Base-by-base conservation (phyloP, 2,888 invertebrate species). In the Brachypalpus laphriformis region DNA sequence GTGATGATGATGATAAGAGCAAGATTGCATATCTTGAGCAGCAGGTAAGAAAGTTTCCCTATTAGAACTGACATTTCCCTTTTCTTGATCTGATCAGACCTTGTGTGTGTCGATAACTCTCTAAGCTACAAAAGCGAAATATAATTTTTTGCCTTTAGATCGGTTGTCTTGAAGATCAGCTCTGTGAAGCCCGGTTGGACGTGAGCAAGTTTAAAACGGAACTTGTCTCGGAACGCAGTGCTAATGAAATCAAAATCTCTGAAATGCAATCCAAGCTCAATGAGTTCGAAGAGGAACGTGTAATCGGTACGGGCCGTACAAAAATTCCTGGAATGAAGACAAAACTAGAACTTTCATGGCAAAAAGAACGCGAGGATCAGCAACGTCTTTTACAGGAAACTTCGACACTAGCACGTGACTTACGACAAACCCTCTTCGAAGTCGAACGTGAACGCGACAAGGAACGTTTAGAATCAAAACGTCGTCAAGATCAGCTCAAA, bases 301-400 rank as follows among this genome's bases (percentile, higher is more conserved):
- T 97, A 66, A 93, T 98, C 28, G 95, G 95, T 14, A 96, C 96
- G 25, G 97, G 98, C 0, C 93, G 98, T 82, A 96, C 97, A 0
- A 96, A 97, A 89, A 95, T 97, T 86, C 96, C 97, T 0, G 98
- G 97, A 3, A 93, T 97, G 88, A 95, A 96, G 89, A 97, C 98
- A 1, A 95, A 96, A 66, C 95, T 98, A 94, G 98, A 98, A 90
- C 93, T 98, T 14, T 97, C 97, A 0, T 98, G 98, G 98, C 97
- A 97, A 89, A 98, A 97, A 90, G 98, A 98, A 91, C 93, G 98
- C 20, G 97, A 97, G 90, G 98, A 98, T 89, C 97, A 97, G 89
- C 97, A 97, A 88, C 93, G 97, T n/a, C 92, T 98, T 42, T 92
- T 98, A 31, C 97, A 97, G 90, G 98, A 98, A 92, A 97, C 97